phyloP scores from a whole-genome alignment of 1,140 invertebrate genomes.

The Daktulosphaira vitifoliae region DNA sequence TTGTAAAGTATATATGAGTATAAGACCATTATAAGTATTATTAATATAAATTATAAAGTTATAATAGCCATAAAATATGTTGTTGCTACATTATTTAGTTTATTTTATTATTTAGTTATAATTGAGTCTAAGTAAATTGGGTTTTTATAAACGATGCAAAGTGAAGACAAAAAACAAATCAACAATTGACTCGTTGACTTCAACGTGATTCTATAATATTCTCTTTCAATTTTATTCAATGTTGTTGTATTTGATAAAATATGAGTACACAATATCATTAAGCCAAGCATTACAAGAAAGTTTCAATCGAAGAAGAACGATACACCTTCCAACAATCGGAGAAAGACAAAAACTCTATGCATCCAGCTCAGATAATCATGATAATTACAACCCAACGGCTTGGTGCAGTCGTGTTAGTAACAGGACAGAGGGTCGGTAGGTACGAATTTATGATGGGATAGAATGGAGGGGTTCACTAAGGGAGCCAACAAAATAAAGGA shows the following conservation, averaged over 20 bases:
- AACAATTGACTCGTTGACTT: constrained; percentile 5
- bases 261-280: neutral
- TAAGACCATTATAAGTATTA: no score
- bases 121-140: no score
- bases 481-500: constrained; percentile 1
- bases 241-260: constrained; percentile 10
- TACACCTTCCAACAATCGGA: neutral
- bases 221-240: neutral
- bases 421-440: neutral
- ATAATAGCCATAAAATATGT: no score
- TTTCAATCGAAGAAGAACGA: neutral
- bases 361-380: constrained; percentile 21
- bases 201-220: no score
- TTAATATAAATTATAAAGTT: no score
- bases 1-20: no score
- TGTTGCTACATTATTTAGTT: no score
- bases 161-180: constrained; percentile 6
- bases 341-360: constrained; percentile 15
- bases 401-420: neutral
- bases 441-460: neutral
- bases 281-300: constrained; percentile 5
- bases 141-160: no score
- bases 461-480: neutral
- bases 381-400: constrained; percentile 18
- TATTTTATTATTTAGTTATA: no score